Base-by-base conservation (phyloP, 2,888 invertebrate genomes). In the Chymomyza caudatula region DNA sequence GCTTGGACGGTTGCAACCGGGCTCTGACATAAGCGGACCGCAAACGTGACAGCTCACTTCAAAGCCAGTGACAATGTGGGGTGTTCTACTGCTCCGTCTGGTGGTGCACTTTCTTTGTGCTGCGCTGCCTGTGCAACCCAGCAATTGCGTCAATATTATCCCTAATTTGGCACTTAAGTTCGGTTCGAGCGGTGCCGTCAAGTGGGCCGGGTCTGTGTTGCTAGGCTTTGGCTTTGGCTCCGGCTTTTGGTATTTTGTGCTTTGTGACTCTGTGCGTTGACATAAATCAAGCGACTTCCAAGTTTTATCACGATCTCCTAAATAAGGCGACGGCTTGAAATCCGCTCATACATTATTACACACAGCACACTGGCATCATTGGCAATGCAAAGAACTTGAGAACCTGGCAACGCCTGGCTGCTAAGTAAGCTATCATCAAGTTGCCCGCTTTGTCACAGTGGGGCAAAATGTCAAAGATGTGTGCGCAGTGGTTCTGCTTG, bases 261-360 rank as follows among this genome's bases (percentile, higher is more conserved):
- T 5, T 44, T 54, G 15, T 43, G 11, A 52, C 43, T 42, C 22
- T 15, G 15, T 47, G 47, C 19, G 81, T 85, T 86, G 89, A 87
- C 89, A 88, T 88, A 88, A 88, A 88, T 88, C 88, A 88, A 87
- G 88, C 87, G 88, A 88, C 89, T 88, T 88, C 88, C 88, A 88
- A 89, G 79, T 89, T 88, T 88, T 89, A 88, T 88, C 88, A 88
- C 88, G 88, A 88, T 88, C 88, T 88, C 88, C 85, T 88, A 88
- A 88, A 88, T 88, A 89, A 87, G 87, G 78, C 86, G 87, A 84
- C 77, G 87, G 86, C 71, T 78, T 66, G 74, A 82, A 82, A 82
- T 86, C 83, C 86, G 86, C 83, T 85, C 86, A 71, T 77, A 75
- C 86, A 85, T 74, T 76, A 78, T 82, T 66, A 71, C 71, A 57